Conservation (phyloP, 2,888 invertebrate species). For the Stramonita haemastoma region DNA sequence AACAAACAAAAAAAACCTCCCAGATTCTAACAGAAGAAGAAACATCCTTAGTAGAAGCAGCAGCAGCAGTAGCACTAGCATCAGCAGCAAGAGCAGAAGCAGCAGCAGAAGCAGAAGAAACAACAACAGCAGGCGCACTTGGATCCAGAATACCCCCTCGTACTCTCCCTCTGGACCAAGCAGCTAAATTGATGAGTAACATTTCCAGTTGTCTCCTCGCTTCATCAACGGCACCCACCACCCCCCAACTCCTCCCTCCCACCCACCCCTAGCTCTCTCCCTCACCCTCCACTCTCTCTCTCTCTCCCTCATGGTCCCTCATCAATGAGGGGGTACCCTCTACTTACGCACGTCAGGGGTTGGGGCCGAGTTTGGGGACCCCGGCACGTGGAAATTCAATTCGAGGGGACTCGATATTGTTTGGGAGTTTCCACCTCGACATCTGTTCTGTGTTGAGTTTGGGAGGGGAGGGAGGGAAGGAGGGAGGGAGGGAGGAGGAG, state of each 20-base stretch:
- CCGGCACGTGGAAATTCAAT: constrained; percentile 55
- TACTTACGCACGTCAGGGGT: constrained; percentile 54
- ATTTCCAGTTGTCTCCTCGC: constrained; percentile 7
- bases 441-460: constrained; percentile 44
- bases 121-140: not conserved
- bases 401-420: constrained; percentile 50
- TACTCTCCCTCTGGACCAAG: constrained; percentile 20
- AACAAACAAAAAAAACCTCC: too few relatives aligned
- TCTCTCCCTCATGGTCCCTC: not conserved
- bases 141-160: not conserved
- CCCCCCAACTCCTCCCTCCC: too few relatives aligned
- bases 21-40: not conserved
- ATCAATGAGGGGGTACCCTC: constrained; percentile 15
- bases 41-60: not conserved
- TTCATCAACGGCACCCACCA: not conserved
- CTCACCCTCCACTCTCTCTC: not conserved
- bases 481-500: not conserved
- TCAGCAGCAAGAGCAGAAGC: not conserved
- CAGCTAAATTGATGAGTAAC: constrained; percentile 44
- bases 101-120: not conserved
- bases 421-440: constrained; percentile 48
- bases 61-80: not conserved
- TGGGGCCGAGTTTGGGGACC: constrained; percentile 27
- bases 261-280: too few relatives aligned
- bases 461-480: not conserved